Conservation (phyloP, 1,140 invertebrate species). For the Cotesia glomerata region DNA sequence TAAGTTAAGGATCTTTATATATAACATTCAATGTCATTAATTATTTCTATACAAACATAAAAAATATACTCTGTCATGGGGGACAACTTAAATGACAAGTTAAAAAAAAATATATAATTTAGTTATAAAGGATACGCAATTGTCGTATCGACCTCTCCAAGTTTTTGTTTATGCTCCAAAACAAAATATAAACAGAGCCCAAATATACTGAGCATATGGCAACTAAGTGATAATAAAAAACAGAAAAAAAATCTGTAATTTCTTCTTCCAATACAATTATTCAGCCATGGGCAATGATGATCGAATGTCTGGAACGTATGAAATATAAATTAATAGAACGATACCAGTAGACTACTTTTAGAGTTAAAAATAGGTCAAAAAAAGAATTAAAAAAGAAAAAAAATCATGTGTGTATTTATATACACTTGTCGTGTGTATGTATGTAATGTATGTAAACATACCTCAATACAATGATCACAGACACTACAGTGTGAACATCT, state of each 20-base stretch:
- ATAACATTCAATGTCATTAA: not conserved
- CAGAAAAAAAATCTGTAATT: conserved; percentile 99
- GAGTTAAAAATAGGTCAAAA: conserved; percentile 14
- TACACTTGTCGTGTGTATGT: not conserved
- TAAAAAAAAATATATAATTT: conserved; percentile 13
- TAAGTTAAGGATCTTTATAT: conserved; percentile 47
- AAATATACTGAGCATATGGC: conserved; percentile 98
- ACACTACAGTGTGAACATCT: conserved; percentile 99
- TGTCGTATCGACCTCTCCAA: conserved; percentile 83
- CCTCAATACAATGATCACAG: conserved; percentile 98
- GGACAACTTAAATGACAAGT: not conserved
- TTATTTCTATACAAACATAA: not conserved
- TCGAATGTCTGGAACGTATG: conserved; percentile 91
- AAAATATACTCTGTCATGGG: not conserved
- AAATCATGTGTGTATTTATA: not conserved
- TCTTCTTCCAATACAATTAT: conserved; percentile 98
- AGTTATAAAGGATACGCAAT: conserved; percentile 85
- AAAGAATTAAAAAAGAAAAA: conserved; percentile 13
- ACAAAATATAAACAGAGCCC: conserved; percentile 90
- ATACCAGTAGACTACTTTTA: too few relatives aligned
- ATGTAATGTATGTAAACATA: conserved; percentile 53
- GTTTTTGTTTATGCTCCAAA: conserved; percentile 80
- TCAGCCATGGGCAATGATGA: conserved; percentile 99
- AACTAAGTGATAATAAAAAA: conserved; percentile 93
- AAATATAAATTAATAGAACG: conserved; percentile 28